Conservation (phyloP, 2,797 vertebrate genomes). For the Liparis tanakae region DNA sequence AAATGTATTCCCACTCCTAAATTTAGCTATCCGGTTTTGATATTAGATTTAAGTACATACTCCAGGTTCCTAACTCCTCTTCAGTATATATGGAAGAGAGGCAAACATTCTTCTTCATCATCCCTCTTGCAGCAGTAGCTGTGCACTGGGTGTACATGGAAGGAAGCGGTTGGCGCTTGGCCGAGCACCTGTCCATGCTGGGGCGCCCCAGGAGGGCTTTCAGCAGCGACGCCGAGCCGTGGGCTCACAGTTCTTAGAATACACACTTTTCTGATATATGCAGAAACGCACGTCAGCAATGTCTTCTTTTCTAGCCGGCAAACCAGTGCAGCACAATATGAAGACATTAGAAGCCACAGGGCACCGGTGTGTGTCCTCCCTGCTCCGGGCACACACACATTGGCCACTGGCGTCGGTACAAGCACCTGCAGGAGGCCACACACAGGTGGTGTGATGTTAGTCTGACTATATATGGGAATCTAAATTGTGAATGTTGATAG, state of each 20-base stretch:
- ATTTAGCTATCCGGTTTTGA: slow-evolving; percentile 14
- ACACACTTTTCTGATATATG: slow-evolving; percentile 36
- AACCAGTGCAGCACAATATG: slow-evolving; percentile 17
- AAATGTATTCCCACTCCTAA: slow-evolving; percentile 43
- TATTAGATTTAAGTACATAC: slow-evolving; percentile 42
- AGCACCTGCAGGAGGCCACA: slow-evolving; percentile 31
- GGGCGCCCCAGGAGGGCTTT: slow-evolving; percentile 47
- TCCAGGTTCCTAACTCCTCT: slow-evolving; percentile 19
- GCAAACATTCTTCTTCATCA: slow-evolving; percentile 61
- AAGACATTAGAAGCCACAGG: slow-evolving; percentile 50
- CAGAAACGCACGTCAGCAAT: slow-evolving; percentile 28
- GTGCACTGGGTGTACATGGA: slow-evolving; percentile 34
- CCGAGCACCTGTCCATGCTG: slow-evolving; percentile 56
- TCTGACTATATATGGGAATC: slow-evolving; percentile 38
- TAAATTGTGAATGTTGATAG: slow-evolving; percentile 20
- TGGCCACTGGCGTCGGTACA: slow-evolving; percentile 30
- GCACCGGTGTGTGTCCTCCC: slow-evolving; percentile 20
- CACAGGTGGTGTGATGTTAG: slow-evolving; percentile 36
- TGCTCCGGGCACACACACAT: slow-evolving; percentile 25
- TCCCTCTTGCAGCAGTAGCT: slow-evolving; percentile 35
- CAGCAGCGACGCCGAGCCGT: slow-evolving; percentile 36
- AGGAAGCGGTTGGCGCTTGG: slow-evolving; percentile 26
- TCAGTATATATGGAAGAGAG: slow-evolving; percentile 27
- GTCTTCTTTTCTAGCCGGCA: slow-evolving; percentile 25
- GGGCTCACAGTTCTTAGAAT: slow-evolving; percentile 23